phyloP scores from a whole-genome alignment of 1,140 invertebrate species.

The Drosophila hydei region DNA sequence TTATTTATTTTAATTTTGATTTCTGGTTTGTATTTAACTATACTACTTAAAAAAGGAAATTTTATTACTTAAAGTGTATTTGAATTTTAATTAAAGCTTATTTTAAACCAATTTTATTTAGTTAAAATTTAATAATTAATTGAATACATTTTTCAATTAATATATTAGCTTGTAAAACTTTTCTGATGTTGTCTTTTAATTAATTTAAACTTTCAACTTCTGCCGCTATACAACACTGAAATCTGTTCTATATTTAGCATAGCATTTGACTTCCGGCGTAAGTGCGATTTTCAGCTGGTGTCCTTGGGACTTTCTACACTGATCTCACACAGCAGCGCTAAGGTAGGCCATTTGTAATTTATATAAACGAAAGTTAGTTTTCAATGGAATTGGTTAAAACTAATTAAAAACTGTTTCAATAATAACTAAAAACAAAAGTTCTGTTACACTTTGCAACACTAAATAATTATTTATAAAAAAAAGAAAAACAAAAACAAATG shows the following conservation, averaged over 20 bases:
- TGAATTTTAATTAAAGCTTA: no score
- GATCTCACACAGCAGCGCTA: background rate
- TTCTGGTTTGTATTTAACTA: background rate
- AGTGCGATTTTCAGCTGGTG: slow-evolving; percentile 6
- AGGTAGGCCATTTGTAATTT: slow-evolving; percentile 8
- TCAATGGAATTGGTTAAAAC: background rate
- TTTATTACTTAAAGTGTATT: no score
- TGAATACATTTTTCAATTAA: no score
- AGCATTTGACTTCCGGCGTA: no score
- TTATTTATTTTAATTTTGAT: background rate
- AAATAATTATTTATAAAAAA: background rate
- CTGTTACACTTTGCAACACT: background rate
- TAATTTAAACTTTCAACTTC: background rate
- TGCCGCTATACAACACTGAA: background rate
- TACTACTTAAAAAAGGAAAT: no score
- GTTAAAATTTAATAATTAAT: no score
- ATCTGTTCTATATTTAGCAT: background rate
- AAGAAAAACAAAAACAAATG: background rate
- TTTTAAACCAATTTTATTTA: no score
- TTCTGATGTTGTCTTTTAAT: no score
- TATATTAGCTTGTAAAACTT: no score
- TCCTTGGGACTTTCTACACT: slow-evolving; percentile 1
- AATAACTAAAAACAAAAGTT: background rate
- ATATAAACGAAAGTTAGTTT: background rate
- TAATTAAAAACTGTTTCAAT: background rate